Evolutionary conservation across 2,797 vertebrate genomes (phyloP).

Genomic region (Dryobates pubescens): DNA sequence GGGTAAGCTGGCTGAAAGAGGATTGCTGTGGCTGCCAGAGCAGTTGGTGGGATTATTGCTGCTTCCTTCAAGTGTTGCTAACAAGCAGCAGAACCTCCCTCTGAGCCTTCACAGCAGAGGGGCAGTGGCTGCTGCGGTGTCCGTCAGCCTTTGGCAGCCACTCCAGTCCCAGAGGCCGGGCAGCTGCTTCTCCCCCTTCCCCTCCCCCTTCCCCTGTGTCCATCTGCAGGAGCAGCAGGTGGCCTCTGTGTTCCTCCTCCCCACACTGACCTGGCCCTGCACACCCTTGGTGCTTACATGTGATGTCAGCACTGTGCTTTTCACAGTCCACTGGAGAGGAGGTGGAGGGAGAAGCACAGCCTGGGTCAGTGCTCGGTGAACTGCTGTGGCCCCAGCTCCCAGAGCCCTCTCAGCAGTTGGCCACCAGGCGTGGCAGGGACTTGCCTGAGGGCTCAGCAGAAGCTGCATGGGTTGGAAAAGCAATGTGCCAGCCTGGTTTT

Average conservation of each 20-base stretch:
- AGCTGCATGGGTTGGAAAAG: not conserved
- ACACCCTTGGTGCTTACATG: not conserved
- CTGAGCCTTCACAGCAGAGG: not conserved
- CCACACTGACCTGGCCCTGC: rapidly evolving
- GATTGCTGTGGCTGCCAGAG: not conserved
- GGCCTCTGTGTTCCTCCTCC: not conserved
- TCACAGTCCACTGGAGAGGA: not conserved
- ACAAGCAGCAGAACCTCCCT: not conserved
- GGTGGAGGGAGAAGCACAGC: not conserved
- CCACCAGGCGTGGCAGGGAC: not conserved
- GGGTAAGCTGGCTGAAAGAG: constrained; percentile 13
- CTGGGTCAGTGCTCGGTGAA: not conserved
- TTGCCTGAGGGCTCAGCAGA: not conserved
- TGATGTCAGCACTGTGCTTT: not conserved
- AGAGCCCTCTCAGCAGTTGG: not conserved
- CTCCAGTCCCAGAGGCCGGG: not conserved
- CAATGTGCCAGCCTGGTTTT: not conserved
- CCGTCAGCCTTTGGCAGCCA: not conserved
- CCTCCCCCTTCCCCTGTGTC: not conserved
- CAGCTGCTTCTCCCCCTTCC: not conserved
- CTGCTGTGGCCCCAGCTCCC: not conserved
- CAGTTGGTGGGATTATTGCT: constrained; percentile 1
- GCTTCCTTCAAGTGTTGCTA: not conserved
- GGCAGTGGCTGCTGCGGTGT: not conserved
- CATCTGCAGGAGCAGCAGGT: not conserved